Evolutionary conservation across 2,888 invertebrate genomes (phyloP).

Genomic region (Mechanitis mazaeus): DNA sequence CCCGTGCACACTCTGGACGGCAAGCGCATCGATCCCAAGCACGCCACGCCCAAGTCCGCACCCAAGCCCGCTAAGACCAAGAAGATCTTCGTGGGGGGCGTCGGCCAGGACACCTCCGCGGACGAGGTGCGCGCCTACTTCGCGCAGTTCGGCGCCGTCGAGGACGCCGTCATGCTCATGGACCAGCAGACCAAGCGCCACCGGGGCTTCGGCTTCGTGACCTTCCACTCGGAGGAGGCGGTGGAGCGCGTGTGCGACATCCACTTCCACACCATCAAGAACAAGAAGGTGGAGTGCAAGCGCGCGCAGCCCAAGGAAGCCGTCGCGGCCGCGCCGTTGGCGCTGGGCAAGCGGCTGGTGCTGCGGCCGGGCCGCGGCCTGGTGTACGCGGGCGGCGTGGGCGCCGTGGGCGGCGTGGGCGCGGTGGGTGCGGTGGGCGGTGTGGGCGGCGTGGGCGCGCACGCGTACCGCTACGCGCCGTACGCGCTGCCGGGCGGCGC

Average conservation of each 20-base stretch:
- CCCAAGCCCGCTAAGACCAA: conserved; percentile 92
- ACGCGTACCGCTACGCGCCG: conserved; percentile 69
- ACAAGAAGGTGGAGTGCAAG: conserved; percentile 93
- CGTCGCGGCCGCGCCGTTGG: conserved; percentile 81
- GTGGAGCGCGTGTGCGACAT: conserved; percentile 95
- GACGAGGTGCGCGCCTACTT: conserved; percentile 94
- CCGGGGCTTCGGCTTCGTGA: conserved; percentile 93
- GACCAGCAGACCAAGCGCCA: conserved; percentile 95
- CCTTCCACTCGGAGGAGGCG: conserved; percentile 93
- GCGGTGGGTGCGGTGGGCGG: conserved; percentile 67
- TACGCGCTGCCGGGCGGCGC: conserved; percentile 77
- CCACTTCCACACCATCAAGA: conserved; percentile 94
- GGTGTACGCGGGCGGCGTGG: conserved; percentile 79
- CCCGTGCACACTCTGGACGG: conserved; percentile 94
- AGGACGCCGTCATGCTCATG: conserved; percentile 95
- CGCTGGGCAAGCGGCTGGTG: conserved; percentile 83
- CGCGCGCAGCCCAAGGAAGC: conserved; percentile 95
- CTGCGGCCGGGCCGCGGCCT: conserved; percentile 81
- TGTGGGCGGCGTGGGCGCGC: conserved; percentile 41
- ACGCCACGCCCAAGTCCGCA: conserved; percentile 93
- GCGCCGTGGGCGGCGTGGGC: conserved; percentile 54
- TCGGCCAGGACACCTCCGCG: conserved; percentile 93
- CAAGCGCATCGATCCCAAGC: conserved; percentile 95
- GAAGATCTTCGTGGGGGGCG: conserved; percentile 95
- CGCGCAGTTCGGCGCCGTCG: conserved; percentile 92